Evolutionary conservation across 1,140 invertebrate genomes (phyloP), one percentile per base, ranked within the genome.

Genomic region (Bombus huntii): DNA sequence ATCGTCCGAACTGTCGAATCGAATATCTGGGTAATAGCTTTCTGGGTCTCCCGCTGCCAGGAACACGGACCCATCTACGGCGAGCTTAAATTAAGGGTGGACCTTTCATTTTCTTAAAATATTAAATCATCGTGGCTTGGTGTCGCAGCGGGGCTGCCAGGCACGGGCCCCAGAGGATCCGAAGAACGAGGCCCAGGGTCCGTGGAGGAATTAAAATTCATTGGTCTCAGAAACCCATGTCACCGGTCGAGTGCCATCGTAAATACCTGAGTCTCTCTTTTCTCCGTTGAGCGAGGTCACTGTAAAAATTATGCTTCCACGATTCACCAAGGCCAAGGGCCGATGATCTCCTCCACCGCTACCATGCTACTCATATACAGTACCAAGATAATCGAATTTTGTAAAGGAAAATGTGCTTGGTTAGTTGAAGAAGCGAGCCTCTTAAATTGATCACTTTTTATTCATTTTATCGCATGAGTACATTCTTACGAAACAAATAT

Each of bases 211-310:
- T 94, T 95, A 95, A 95, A 95, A 95, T 95, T 95, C 94, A 95
- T 95, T 94, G 94, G 94, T 92, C 94, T 91, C 90, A 91, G 92
- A 95, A 95, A 95, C 94, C 94, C 94, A 94, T 95, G 94, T 95
- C 94, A 94, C 93, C 91, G 92, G 90, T 90, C 93, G 92, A 95
- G 93, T 95, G 94, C 94, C 94, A 94, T 95, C 94, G 94, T 95
- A 95, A 95, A 95, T 95, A 95, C 93, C 93, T 94, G 92, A 87
- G 87, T 84, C 59, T 42, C 76, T 87, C 89, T 85, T 65, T 83
- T 70, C 74, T 70, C 71, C 71, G 68, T 65, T 83, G 87, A 90
- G 89, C 87, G 86, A 87, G 92, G 92, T 93, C 92, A 90, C 91
- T 91, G 92, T 93, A 94, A 94, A 94, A 95, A 95, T 94, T 92